A percentile compares a stretch with the other conserved stretches of the same genome.
phyloP scores from a whole-genome alignment of 2,888 invertebrate genomes.

The Geotrupes spiniger region DNA sequence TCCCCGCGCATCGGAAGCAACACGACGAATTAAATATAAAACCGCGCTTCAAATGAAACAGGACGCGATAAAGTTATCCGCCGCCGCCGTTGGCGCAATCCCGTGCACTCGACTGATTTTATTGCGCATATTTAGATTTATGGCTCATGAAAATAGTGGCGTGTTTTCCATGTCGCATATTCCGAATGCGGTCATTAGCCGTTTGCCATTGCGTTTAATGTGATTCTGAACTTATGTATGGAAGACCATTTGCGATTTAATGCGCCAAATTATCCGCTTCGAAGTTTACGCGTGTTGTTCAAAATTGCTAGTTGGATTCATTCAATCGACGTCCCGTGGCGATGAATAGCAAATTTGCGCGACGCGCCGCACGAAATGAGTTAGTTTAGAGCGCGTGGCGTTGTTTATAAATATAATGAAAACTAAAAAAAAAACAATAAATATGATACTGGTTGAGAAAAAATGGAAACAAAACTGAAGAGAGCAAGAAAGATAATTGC shows the following conservation, averaged over 20 bases:
- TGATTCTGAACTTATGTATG: constrained; percentile 9
- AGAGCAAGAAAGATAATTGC: no score
- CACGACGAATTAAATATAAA: no score
- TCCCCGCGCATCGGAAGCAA: no score
- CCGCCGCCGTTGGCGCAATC: constrained; percentile 8
- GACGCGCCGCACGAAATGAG: no score
- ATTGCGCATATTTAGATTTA: constrained; percentile 29
- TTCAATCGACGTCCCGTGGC: no score
- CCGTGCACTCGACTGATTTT: constrained; percentile 25
- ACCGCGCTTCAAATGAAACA: constrained; percentile 1
- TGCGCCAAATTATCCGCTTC: background rate
- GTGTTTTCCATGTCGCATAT: constrained; percentile 24
- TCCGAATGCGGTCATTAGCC: constrained; percentile 25
- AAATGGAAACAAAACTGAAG: no score
- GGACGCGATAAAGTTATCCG: constrained; percentile 14
- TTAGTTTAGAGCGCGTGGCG: no score
- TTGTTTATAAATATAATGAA: no score
- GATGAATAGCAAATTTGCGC: no score
- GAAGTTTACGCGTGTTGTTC: constrained; percentile 1
- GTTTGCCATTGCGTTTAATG: constrained; percentile 15
- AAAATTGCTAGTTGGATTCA: background rate
- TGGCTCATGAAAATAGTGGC: constrained; percentile 26
- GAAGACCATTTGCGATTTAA: constrained; percentile 4
- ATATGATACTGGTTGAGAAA: no score
- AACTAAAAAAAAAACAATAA: no score